A percentile compares a stretch with the other conserved stretches of the same genome.
phyloP scores from a whole-genome alignment of 2,797 vertebrate species.

The Geotria australis region DNA sequence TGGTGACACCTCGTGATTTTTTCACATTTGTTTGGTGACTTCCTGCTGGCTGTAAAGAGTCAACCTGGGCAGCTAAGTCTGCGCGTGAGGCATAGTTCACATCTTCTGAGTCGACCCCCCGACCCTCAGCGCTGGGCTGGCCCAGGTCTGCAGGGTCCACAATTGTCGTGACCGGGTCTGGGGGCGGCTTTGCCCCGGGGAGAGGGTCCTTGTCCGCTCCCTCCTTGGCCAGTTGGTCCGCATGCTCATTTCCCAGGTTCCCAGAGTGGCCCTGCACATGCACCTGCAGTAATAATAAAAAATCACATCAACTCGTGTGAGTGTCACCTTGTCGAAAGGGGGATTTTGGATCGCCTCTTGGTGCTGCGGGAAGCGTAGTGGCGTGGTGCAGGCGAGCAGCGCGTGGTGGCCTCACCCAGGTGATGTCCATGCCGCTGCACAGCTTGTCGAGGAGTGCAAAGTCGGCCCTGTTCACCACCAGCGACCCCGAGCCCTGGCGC shows the following conservation, averaged over 20 bases:
- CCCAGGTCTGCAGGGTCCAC: no score
- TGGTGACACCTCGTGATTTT: no score
- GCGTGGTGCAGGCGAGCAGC: neutral
- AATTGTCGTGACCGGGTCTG: no score
- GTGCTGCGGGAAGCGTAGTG: neutral
- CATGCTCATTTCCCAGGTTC: neutral
- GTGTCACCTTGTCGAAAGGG: no score
- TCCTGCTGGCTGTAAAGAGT: no score
- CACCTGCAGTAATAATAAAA: neutral
- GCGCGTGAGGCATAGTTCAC: no score
- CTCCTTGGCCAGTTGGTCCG: neutral
- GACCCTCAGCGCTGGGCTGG: no score
- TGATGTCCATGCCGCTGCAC: neutral
- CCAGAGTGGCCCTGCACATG: neutral
- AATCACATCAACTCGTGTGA: neutral
- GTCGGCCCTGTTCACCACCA: neutral
- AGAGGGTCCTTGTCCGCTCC: neutral
- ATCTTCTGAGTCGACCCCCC: no score
- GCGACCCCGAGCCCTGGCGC: neutral
- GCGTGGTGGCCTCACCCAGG: neutral
- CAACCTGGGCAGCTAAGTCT: no score
- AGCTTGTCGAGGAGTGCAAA: neutral
- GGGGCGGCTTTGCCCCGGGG: no score
- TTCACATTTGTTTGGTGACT: no score
- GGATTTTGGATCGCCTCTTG: no score